These are phyloP conservation scores for Camponotus floridanus DNA, from an alignment of 1,140 invertebrate species.

Conservation along the genomic window DNA sequence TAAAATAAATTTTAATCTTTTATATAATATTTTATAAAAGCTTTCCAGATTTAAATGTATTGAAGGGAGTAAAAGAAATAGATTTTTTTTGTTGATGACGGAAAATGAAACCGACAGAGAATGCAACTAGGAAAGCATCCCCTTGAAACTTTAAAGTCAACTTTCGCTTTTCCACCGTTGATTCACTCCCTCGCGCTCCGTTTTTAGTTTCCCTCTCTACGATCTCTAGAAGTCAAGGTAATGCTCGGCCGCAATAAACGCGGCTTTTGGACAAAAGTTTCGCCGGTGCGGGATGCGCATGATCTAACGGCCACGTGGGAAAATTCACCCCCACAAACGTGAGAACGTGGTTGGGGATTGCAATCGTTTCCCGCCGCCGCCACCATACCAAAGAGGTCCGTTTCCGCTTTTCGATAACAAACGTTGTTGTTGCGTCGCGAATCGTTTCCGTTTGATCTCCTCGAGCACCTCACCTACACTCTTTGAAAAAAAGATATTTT, in stretches of 20 bases:
- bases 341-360: conserved; percentile 58
- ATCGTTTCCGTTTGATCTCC: neutral
- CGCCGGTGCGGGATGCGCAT: conserved; percentile 75
- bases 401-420: conserved; percentile 28
- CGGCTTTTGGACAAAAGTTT: conserved; percentile 78
- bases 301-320: conserved; percentile 83
- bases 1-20: neutral
- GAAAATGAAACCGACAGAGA: conserved; percentile 21
- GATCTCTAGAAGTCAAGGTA: conserved; percentile 79
- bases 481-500: neutral
- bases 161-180: conserved; percentile 80
- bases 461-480: no score
- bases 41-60: neutral
- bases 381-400: neutral
- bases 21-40: neutral
- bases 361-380: conserved; percentile 41
- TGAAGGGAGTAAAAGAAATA: neutral
- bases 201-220: conserved; percentile 67
- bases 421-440: conserved; percentile 5
- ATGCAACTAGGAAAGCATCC: conserved; percentile 69
- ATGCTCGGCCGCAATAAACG: conserved; percentile 81
- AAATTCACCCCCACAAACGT: conserved; percentile 74
- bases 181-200: conserved; percentile 47
- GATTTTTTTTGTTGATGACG: neutral
- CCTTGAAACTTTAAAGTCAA: conserved; percentile 83